Evolutionary conservation across 1,140 invertebrate species (phyloP).

Genomic region (Sitobion miscanthi): DNA sequence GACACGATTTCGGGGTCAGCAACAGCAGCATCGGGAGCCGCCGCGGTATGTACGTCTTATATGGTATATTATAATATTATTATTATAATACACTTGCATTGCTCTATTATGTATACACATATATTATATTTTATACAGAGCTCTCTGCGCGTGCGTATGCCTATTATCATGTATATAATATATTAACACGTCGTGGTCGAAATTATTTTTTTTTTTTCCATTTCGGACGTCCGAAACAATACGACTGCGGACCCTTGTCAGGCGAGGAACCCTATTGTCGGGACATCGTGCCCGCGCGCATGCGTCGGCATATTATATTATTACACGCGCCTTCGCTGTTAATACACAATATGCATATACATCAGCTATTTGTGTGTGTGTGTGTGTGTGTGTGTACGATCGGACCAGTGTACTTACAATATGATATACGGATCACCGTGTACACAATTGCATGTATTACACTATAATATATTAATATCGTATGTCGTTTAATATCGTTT

Average conservation of each 20-base stretch:
- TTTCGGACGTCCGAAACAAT: slow-evolving; percentile 34
- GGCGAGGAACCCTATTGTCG: neutral
- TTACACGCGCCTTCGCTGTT: neutral
- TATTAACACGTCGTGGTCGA: neutral
- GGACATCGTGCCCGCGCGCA: neutral
- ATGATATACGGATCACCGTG: too few species aligned
- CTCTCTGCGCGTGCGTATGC: neutral
- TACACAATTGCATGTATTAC: too few species aligned
- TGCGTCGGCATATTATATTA: neutral
- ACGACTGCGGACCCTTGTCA: neutral
- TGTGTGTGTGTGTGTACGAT: too few species aligned
- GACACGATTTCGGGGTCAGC: slow-evolving; percentile 42
- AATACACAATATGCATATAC: neutral
- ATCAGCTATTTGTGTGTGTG: neutral
- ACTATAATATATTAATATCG: too few species aligned
- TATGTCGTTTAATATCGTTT: too few species aligned
- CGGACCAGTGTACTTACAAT: too few species aligned
- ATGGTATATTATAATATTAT: neutral
- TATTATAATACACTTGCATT: neutral
- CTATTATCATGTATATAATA: neutral
- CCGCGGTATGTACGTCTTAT: neutral
- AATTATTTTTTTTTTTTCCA: neutral
- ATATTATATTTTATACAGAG: neutral
- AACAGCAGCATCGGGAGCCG: neutral
- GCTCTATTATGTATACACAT: neutral